Conservation (phyloP, 2,797 vertebrate species). For the Megalops cyprinoides region DNA sequence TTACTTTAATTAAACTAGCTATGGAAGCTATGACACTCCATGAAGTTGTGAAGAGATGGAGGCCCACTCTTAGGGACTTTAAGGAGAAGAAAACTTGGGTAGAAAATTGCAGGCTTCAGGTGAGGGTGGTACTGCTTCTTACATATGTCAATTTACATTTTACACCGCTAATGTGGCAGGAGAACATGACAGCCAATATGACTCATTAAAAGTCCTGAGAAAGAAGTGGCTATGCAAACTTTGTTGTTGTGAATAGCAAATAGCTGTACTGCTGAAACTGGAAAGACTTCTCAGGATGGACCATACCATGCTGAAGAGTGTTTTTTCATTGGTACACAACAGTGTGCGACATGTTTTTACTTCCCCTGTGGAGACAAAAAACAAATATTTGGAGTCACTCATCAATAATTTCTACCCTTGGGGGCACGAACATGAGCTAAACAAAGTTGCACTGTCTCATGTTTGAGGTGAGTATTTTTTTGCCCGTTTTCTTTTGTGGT, state of each 20-base stretch:
- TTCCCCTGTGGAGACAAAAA: no score
- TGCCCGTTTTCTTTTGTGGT: not conserved
- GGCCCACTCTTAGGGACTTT: not conserved
- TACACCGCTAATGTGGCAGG: not conserved
- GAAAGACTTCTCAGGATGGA: no score
- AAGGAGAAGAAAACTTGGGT: no score
- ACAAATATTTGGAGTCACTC: no score
- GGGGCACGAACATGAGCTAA: not conserved
- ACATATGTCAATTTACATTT: slow-evolving; percentile 1
- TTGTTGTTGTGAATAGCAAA: no score
- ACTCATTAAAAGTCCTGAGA: no score
- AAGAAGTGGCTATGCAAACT: no score
- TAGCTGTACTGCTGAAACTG: no score
- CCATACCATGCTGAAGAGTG: no score
- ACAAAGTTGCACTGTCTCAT: not conserved
- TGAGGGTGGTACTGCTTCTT: not conserved
- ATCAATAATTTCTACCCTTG: no score
- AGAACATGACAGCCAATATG: not conserved
- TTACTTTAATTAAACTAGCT: not conserved
- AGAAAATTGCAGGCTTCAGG: not conserved
- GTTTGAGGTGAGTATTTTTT: not conserved
- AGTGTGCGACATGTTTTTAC: no score
- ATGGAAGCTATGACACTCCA: not conserved
- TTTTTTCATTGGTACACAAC: no score
- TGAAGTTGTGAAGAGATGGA: not conserved